Evolutionary conservation across 35 echinoderm and acorn worm genomes (phyloP).

Genomic region (Ophiothrix spiculata): DNA sequence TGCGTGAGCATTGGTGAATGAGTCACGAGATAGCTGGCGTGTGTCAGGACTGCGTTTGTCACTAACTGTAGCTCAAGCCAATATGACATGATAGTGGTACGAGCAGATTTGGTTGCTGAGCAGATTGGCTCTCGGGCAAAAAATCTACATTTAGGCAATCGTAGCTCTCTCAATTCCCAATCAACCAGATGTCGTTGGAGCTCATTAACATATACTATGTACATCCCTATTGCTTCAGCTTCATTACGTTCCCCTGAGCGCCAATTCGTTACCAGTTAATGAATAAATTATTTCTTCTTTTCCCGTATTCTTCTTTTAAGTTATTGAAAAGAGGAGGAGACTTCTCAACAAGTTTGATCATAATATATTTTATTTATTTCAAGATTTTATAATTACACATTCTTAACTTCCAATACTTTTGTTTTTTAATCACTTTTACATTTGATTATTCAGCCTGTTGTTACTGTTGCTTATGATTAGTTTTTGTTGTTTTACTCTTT

Average conservation of each 20-base stretch:
- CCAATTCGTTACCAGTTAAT: background rate
- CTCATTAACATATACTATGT: background rate
- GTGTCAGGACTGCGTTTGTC: background rate
- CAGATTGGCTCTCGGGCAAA: background rate
- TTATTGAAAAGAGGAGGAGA: background rate
- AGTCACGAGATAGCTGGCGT: background rate
- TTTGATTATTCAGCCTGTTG: no score
- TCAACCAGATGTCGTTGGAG: background rate
- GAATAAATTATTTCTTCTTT: slow-evolving; percentile 3
- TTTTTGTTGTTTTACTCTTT: no score
- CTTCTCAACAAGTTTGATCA: no score
- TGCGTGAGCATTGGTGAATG: no score
- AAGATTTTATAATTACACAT: no score
- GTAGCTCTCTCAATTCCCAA: background rate
- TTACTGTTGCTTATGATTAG: no score
- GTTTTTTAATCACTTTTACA: no score
- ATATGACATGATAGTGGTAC: background rate
- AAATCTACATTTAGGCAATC: background rate
- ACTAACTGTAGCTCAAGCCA: background rate
- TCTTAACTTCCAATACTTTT: no score
- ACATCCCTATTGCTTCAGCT: background rate
- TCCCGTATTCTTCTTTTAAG: background rate
- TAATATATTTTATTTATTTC: no score
- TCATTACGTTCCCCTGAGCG: background rate
- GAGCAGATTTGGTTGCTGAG: background rate